These are phyloP conservation scores for Arrhamphus sclerolepis DNA, from an alignment of 2,797 vertebrate species.

Conservation along the genomic window DNA sequence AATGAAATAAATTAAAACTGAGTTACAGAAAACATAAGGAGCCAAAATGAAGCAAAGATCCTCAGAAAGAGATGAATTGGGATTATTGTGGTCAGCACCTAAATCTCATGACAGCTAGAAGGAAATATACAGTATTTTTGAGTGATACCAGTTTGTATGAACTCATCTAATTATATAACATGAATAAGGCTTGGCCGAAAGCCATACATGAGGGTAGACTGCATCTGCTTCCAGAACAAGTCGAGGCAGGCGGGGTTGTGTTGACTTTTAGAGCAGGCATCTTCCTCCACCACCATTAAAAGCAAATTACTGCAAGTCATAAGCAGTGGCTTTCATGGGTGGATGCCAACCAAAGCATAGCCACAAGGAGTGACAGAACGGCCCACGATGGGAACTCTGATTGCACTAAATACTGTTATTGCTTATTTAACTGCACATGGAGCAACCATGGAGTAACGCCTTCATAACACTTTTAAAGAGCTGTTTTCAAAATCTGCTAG, in stretches of 20 bases:
- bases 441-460: slow-evolving; percentile 51
- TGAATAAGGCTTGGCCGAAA: slow-evolving; percentile 33
- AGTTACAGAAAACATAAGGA: slow-evolving; percentile 3
- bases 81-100: slow-evolving; percentile 12
- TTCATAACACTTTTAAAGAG: slow-evolving; percentile 59
- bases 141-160: slow-evolving; percentile 30
- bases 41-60: slow-evolving; percentile 3
- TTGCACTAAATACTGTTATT: slow-evolving; percentile 61
- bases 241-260: slow-evolving; percentile 61
- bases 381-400: slow-evolving; percentile 41
- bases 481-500: slow-evolving; percentile 55
- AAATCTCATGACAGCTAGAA: slow-evolving; percentile 9
- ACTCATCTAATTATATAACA: slow-evolving; percentile 43
- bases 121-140: slow-evolving; percentile 25
- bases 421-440: slow-evolving; percentile 55
- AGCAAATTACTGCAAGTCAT: slow-evolving; percentile 73
- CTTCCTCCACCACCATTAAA: slow-evolving; percentile 74
- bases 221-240: slow-evolving; percentile 53
- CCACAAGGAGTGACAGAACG: slow-evolving; percentile 65
- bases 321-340: slow-evolving; percentile 63
- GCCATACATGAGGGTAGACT: slow-evolving; percentile 29
- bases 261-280: slow-evolving; percentile 73
- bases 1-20: background rate
- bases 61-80: background rate
- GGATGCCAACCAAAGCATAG: slow-evolving; percentile 55